phyloP scores from a whole-genome alignment of 2,888 invertebrate genomes.

The Mylabris sibirica region DNA sequence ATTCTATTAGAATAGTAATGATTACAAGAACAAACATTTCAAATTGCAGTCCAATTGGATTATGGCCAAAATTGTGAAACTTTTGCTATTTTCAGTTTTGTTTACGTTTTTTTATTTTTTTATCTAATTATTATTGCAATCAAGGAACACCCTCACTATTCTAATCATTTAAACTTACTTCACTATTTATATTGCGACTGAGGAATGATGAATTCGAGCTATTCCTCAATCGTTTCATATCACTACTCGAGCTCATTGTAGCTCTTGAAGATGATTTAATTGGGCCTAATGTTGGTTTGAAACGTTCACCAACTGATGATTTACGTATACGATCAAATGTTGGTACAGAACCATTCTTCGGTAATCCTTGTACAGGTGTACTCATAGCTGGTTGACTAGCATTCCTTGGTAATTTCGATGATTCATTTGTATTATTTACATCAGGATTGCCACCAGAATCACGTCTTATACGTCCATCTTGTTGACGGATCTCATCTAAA shows the following conservation, averaged over 20 bases:
- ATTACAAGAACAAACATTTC: constrained; percentile 28
- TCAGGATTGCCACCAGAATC: constrained; percentile 46
- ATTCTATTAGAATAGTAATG: constrained; percentile 4
- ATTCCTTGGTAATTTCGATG: constrained; percentile 76
- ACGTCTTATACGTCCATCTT: constrained; percentile 50
- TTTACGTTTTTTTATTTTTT: constrained; percentile 15
- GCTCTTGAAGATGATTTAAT: constrained; percentile 80
- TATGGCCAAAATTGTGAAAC: constrained; percentile 34
- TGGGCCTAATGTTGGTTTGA: constrained; percentile 83
- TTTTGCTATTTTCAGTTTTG: constrained; percentile 28
- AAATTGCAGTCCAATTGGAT: constrained; percentile 34
- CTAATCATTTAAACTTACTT: constrained; percentile 59
- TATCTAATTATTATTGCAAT: background rate
- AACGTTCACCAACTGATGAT: constrained; percentile 83
- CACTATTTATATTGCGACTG: constrained; percentile 68
- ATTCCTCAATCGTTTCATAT: constrained; percentile 70
- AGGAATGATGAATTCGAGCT: constrained; percentile 67
- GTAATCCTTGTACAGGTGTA: constrained; percentile 67
- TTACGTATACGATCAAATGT: constrained; percentile 87
- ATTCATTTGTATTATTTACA: constrained; percentile 42
- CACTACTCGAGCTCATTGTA: constrained; percentile 76
- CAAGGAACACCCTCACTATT: no score
- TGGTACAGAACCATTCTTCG: constrained; percentile 90
- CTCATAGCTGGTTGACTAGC: constrained; percentile 89
- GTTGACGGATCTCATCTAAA: constrained; percentile 59